Evolutionary conservation across 2,797 vertebrate genomes (phyloP), one percentile per base, ranked within the genome.

Genomic region (Cichlasoma orientale): DNA sequence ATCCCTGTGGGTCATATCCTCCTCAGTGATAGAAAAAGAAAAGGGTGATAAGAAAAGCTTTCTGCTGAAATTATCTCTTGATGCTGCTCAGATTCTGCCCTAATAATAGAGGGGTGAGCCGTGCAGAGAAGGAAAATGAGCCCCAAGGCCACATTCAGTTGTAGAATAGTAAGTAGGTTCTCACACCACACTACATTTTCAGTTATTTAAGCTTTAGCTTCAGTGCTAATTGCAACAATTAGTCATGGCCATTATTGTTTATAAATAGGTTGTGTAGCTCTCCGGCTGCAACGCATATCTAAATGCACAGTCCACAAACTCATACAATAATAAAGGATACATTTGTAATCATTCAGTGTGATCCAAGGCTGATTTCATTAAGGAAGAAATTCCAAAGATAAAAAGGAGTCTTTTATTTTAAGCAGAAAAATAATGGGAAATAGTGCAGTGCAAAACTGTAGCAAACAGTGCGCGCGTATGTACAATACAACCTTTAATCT

Each of bases 41-140:
- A 86, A 77, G 27, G 63, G 59, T 25, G 59, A 77, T 44, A 58
- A 75, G 21, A 21, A 57, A 74, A 83, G 36, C 54, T 80, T 74
- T 86, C 53, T 63, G 56, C 50, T 85, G 54, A 88, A 90, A 91
- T 92, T 87, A 85, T 88, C 57, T 87, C 75, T 61, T 59, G 76
- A 87, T 84, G 73, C 79, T 78, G 25, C 77, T 80, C 11, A 79
- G 84, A 90, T 86, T 82, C 68, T 85, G 74, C 31, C 55, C 59
- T 86, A 81, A 86, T 86, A 86, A 83, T 70, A 69, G 69, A 59
- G 7, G 27, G 41, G 18, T 47, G 75, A 89, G 53, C 36, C 56
- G 38, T 31, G 69, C 78, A 59, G 73, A 72, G 86, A 78, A 53
- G 55, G 76, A 80, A 83, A 89, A 91, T 82, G 74, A 88, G 86